These are phyloP conservation scores for Lophotis ruficrista DNA, from an alignment of 2,113 vertebrate species.

Conservation along the genomic window DNA sequence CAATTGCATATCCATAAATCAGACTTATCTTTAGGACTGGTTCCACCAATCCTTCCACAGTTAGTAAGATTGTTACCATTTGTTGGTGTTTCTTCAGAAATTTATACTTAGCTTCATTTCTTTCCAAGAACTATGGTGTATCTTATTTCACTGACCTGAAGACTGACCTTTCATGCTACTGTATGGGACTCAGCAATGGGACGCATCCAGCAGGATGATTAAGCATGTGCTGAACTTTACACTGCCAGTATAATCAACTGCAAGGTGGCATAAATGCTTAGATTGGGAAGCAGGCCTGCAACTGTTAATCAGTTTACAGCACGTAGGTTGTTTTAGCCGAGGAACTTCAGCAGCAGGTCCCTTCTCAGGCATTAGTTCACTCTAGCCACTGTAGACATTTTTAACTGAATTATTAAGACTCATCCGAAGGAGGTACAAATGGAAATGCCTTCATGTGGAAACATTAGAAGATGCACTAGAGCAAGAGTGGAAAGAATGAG, in stretches of 20 bases:
- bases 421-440: neutral
- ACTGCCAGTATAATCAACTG: neutral
- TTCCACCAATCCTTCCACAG: constrained; percentile 13
- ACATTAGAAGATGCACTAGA: neutral
- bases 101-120: constrained; percentile 19
- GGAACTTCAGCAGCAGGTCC: neutral
- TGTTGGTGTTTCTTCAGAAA: constrained; percentile 30
- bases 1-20: constrained; percentile 48
- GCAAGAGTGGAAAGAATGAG: neutral
- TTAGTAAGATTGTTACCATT: constrained; percentile 21
- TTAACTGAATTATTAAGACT: neutral
- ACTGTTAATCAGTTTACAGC: neutral
- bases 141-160: neutral
- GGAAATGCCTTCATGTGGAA: neutral
- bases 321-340: neutral
- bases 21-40: constrained; percentile 35
- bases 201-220: neutral
- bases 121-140: constrained; percentile 37
- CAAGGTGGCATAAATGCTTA: neutral
- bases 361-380: neutral
- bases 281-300: neutral
- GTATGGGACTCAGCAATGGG: neutral
- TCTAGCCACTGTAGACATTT: neutral
- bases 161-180: neutral
- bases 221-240: neutral